Conservation (phyloP, 2,797 vertebrate species). For the Semaprochilodus insignis region DNA sequence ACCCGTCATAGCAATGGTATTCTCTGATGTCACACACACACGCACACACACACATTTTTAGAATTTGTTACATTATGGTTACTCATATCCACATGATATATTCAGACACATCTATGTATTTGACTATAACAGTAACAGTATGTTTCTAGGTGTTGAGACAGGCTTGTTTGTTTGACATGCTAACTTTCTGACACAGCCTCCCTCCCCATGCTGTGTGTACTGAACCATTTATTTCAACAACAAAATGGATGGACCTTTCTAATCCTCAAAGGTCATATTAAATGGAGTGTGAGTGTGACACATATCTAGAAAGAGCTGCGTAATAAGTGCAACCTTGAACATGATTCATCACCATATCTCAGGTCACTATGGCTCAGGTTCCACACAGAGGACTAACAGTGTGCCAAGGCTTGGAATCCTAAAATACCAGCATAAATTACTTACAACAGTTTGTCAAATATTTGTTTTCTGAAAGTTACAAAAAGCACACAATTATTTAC, state of each 20-base stretch:
- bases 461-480: neutral
- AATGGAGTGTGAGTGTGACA: conserved; percentile 28
- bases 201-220: conserved; percentile 17
- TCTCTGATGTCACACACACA: too few relatives aligned
- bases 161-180: conserved; percentile 7
- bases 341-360: neutral
- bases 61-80: neutral
- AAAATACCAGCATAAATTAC: neutral
- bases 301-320: conserved; percentile 12
- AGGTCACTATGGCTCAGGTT: neutral
- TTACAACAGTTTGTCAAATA: too few relatives aligned
- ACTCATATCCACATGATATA: neutral
- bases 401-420: neutral
- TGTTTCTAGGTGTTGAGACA: conserved; percentile 2
- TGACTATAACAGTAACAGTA: neutral
- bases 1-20: too few relatives aligned
- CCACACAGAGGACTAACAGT: neutral
- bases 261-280: conserved; percentile 28
- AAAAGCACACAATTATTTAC: neutral
- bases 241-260: conserved; percentile 40
- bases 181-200: neutral
- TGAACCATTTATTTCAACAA: conserved; percentile 13
- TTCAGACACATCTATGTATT: neutral
- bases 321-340: conserved; percentile 29
- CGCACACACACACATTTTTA: too few relatives aligned